Base-by-base conservation (phyloP, 2,113 vertebrate species). In the Maccullochella peelii region DNA sequence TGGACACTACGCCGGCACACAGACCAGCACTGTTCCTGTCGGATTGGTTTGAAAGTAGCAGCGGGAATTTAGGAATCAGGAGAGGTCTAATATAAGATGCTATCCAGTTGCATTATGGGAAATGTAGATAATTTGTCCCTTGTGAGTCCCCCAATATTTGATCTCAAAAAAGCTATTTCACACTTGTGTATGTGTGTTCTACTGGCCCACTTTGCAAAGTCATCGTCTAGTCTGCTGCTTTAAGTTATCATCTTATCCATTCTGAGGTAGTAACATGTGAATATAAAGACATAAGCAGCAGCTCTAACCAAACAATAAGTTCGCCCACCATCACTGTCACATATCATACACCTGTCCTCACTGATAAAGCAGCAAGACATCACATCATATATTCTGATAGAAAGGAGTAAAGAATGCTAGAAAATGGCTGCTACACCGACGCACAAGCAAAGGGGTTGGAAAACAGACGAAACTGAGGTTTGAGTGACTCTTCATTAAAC, bases 401-500 rank as follows among this genome's bases (percentile, higher is more conserved):
- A 69, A 69, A 69, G 20, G 5, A 27, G 25, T 33, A 2, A 15
- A 52, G 25, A n/a, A 12, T 4, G 25, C 44, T 4, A 38, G 11
- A 62, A 20, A 33, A 61, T 61, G 8, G 2, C 27, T 61, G 27
- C 36, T 23, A 25, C 30, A 54, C 21, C 14, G 18, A 50, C 73
- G 7, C 8, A 2, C 0, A 33, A 4, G 8, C 55, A 15, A 9
- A 73, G 6, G 0, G 2, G n/a, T 16, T 8, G 0, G 15, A 6
- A 5, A 18, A 27, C 16, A 62, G 23, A 25, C 6, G 0, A 12
- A 30, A 4, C 3, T 10, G 20, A 55, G 11, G 10, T 33, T 25
- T 40, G 55, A 42, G 44, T 33, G 42, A 78, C 18, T 73, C 44
- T 12, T 73, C 52, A 21, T 77, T 70, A 40, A 74, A 76, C 0